Base-by-base conservation (phyloP, 2,888 invertebrate genomes). In the Tineola bisselliella region DNA sequence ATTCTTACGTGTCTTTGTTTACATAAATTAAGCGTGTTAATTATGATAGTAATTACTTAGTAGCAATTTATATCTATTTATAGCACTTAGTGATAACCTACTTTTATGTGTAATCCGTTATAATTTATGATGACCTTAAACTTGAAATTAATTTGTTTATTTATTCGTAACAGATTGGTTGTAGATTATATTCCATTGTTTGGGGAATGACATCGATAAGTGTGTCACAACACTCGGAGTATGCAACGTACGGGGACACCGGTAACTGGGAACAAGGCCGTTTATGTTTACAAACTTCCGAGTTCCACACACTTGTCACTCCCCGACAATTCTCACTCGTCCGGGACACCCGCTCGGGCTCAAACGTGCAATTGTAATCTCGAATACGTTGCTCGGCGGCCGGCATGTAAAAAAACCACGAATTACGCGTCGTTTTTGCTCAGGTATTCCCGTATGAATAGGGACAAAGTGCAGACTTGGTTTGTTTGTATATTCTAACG, bases 221-320 rank as follows among this genome's bases (percentile, higher is more conserved):
- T 25, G 25, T 25, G 38, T 38, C n/a, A 38, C 38, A 6, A 38
- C 38, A 38, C 38, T 38, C 25, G 1, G n/a, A n/a, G 44, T 19
- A 15, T 60, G 60, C 60, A 60, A 44, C 65, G 67, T 64, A 63
- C 65, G 67, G 69, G 69, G 56, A 68, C 74, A 76, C 75, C 66
- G 68, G 65, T 68, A 69, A 68, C 71, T 75, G 74, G 83, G 82
- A 79, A 76, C 84, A 79, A 83, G 84, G 86, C 81, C 84, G 81
- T 64, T 73, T 67, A 67, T 86, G 86, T 86, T 86, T 86, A 84
- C 84, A 82, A 83, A 83, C 82, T 82, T 80, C 83, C 81, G 84
- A 76, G 79, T 78, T 78, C 73, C 71, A 72, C 71, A 69, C 77
- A 77, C 79, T 82, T 81, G 81, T 83, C 83, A 83, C 77, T 76